phyloP scores from a whole-genome alignment of 2,888 invertebrate genomes.

The Geotrupes spiniger region DNA sequence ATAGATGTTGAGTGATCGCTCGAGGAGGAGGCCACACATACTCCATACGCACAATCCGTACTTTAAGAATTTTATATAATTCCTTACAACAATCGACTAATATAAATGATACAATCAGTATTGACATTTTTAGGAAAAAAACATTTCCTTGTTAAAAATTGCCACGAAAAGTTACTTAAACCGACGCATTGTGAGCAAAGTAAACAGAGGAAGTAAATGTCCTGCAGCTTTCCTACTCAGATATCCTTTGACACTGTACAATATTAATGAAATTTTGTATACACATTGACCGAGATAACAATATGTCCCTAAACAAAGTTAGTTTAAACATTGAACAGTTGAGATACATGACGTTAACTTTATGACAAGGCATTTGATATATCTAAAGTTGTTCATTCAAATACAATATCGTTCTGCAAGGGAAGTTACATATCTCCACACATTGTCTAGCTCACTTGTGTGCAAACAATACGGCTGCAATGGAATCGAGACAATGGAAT shows the following conservation, averaged over 20 bases:
- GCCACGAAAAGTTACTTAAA: too few species aligned
- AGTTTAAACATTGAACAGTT: constrained; percentile 32
- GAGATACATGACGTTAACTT: constrained; percentile 26
- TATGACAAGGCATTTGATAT: constrained; percentile 26
- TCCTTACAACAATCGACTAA: too few species aligned
- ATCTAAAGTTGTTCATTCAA: constrained; percentile 20
- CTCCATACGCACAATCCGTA: too few species aligned
- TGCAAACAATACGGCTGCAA: constrained; percentile 1
- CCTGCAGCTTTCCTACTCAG: constrained; percentile 10
- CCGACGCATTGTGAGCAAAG: too few species aligned
- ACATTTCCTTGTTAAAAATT: too few species aligned
- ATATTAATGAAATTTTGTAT: constrained; percentile 29
- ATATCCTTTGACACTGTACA: constrained; percentile 27
- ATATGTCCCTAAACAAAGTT: constrained; percentile 31
- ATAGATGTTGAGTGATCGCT: too few species aligned
- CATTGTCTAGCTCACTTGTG: constrained; percentile 1
- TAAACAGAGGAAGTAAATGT: constrained; percentile 1
- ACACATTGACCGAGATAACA: constrained; percentile 28
- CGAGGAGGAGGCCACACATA: too few species aligned
- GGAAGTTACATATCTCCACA: constrained; percentile 15
- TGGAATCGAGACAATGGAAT: too few species aligned
- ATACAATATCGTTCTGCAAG: constrained; percentile 12
- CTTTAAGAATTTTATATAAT: too few species aligned
- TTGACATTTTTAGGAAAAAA: too few species aligned
- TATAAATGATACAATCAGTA: too few species aligned